These are phyloP conservation scores for Paelopatides confundens DNA, from an alignment of 53 echinoderm and acorn worm species.

Conservation along the genomic window DNA sequence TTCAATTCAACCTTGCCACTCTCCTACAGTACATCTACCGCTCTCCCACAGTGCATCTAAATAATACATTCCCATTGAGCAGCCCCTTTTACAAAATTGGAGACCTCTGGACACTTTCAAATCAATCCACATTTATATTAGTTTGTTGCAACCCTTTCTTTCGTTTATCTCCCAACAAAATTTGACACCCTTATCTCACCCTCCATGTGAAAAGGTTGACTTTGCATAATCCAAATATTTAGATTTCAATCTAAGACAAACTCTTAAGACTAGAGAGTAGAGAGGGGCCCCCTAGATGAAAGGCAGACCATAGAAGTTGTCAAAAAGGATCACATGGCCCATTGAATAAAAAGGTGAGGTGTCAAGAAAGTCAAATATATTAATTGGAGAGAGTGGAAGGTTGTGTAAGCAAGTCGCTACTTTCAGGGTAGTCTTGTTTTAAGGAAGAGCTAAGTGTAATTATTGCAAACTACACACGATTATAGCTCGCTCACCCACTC, in stretches of 20 bases:
- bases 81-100: no score
- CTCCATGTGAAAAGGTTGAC: not conserved
- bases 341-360: not conserved
- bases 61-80: no score
- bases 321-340: not conserved
- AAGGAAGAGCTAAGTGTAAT: no score
- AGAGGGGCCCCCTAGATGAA: not conserved
- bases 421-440: no score
- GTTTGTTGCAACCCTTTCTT: not conserved
- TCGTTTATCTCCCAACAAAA: not conserved
- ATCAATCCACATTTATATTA: not conserved
- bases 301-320: not conserved
- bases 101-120: no score
- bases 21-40: no score
- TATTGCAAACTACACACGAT: no score
- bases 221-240: not conserved
- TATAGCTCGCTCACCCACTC: no score
- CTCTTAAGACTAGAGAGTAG: not conserved
- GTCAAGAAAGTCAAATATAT: not conserved
- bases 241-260: not conserved
- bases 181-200: not conserved
- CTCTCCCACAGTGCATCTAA: no score
- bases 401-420: no score
- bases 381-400: conserved; percentile 3
- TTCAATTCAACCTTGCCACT: no score